Conservation (phyloP, 2,113 vertebrate genomes). For the Prinia subflava region DNA sequence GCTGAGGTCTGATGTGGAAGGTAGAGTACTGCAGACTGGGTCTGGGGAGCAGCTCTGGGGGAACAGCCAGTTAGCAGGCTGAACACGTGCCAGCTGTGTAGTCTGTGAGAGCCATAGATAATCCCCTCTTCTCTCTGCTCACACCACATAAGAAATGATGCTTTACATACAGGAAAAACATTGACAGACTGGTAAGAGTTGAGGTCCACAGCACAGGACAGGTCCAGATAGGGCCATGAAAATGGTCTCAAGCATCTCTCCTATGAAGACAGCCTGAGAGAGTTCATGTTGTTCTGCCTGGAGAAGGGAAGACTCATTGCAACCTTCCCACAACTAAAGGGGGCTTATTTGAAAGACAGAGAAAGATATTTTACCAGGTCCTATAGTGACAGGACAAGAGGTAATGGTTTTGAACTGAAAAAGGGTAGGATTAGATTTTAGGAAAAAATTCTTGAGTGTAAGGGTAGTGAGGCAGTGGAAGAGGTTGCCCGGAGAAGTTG, state of each 20-base stretch:
- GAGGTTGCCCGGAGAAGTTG: neutral
- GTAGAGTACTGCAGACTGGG: neutral
- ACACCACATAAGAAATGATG: neutral
- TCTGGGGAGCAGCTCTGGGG: neutral
- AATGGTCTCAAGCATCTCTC: neutral
- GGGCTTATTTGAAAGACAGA: neutral
- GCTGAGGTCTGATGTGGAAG: neutral
- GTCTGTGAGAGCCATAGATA: neutral
- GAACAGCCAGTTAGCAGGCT: neutral
- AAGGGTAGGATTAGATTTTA: neutral
- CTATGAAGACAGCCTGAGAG: neutral
- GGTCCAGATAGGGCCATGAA: neutral
- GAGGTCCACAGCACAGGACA: neutral
- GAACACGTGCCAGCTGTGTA: neutral
- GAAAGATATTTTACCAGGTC: neutral
- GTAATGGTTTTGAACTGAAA: neutral
- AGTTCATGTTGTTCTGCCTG: neutral
- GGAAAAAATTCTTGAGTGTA: neutral
- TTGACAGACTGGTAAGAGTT: neutral
- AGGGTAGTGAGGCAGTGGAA: neutral
- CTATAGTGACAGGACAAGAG: neutral
- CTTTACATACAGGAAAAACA: neutral
- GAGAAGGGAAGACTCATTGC: neutral
- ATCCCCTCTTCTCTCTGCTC: neutral
- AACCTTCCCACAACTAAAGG: neutral